Evolutionary conservation across 1,140 invertebrate genomes (phyloP).

Genomic region (Caenorhabditis inopinata): DNA sequence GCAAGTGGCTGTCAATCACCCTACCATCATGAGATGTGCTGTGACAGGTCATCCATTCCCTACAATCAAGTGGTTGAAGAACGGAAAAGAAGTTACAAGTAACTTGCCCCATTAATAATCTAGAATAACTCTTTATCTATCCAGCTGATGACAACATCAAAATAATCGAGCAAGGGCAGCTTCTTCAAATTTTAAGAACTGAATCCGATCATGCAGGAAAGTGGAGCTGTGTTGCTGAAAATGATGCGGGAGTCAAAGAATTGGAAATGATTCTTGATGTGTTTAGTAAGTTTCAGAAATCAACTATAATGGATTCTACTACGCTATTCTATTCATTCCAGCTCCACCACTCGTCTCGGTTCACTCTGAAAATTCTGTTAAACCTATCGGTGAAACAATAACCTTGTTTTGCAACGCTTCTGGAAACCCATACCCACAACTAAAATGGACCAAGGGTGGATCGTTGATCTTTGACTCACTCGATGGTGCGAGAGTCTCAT

Average conservation of each 20-base stretch:
- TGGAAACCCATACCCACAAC: constrained; percentile 55
- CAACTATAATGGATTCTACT: no score
- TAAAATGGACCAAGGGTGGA: constrained; percentile 50
- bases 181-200: constrained; percentile 52
- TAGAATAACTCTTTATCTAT: not conserved
- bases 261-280: constrained; percentile 55
- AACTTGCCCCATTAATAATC: not conserved
- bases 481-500: constrained; percentile 52
- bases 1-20: constrained; percentile 50
- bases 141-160: constrained; percentile 39
- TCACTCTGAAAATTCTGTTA: constrained; percentile 40
- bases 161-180: constrained; percentile 59
- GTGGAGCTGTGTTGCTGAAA: constrained; percentile 64
- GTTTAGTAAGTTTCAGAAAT: constrained; percentile 55
- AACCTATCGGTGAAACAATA: constrained; percentile 53
- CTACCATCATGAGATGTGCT: constrained; percentile 68
- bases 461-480: constrained; percentile 52
- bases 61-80: constrained; percentile 75
- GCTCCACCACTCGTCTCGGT: constrained; percentile 32
- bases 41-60: constrained; percentile 75
- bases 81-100: constrained; percentile 51
- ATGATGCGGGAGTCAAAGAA: constrained; percentile 56
- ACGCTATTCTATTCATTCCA: no score
- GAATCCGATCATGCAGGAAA: constrained; percentile 52
- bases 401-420: constrained; percentile 57